Evolutionary conservation across 2,888 invertebrate species (phyloP).

Genomic region (Punctoribates punctum): DNA sequence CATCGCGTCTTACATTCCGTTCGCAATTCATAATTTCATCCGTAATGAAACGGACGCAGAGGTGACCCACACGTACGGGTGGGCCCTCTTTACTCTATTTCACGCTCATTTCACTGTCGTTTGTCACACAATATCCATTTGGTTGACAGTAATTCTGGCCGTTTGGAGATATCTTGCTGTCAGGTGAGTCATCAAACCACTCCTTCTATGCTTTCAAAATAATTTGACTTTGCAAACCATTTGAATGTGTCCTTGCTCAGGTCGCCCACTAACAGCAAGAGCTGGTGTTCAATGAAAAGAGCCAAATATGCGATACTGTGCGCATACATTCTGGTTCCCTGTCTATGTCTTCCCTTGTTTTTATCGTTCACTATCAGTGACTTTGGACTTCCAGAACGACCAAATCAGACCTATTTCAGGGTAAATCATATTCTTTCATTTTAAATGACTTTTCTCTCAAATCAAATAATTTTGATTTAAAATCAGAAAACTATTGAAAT

Average conservation of each 20-base stretch:
- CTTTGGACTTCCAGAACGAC: background rate
- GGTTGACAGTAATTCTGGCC: constrained; percentile 84
- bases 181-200: constrained; percentile 54
- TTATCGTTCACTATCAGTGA: constrained; percentile 66
- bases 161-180: constrained; percentile 80
- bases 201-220: no score
- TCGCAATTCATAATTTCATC: constrained; percentile 74
- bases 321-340: constrained; percentile 75
- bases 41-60: constrained; percentile 44
- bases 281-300: constrained; percentile 67
- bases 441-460: no score
- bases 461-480: no score
- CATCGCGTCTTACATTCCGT: constrained; percentile 83
- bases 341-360: constrained; percentile 80
- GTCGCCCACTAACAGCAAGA: constrained; percentile 45
- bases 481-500: no score
- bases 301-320: constrained; percentile 71
- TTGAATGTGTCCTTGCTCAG: no score
- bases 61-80: constrained; percentile 62
- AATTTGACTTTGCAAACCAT: no score
- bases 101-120: constrained; percentile 85
- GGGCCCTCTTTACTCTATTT: constrained; percentile 80
- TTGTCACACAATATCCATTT: constrained; percentile 84
- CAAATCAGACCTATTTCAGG: constrained; percentile 9
- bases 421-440: background rate